A percentile compares a stretch with the other conserved stretches of the same genome.
Evolutionary conservation across 2,797 vertebrate species (phyloP).

Genomic region (Trachops cirrhosus): DNA sequence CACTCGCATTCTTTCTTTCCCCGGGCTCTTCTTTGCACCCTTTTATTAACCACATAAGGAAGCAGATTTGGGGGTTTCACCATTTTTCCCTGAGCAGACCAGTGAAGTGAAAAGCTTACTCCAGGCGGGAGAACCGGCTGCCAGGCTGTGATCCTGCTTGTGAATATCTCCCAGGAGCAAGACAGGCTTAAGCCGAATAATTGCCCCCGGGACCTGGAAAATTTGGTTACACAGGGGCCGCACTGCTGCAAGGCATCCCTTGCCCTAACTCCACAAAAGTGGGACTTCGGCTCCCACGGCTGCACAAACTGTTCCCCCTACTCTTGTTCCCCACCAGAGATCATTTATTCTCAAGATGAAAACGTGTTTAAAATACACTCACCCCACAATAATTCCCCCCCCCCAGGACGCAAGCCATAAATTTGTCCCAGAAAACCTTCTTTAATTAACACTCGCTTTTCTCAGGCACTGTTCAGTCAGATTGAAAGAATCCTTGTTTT

Average conservation of each 20-base stretch:
- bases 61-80: not conserved
- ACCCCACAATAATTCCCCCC: not conserved
- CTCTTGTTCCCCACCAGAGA: not conserved
- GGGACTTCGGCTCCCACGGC: not conserved
- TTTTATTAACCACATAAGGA: not conserved
- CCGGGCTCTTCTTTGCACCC: not conserved
- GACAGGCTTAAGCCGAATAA: not conserved
- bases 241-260: accelerated
- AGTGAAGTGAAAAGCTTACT: not conserved
- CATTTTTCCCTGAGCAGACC: not conserved
- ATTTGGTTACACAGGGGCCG: too few species aligned
- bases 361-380: not conserved
- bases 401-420: not conserved
- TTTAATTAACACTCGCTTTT: not conserved
- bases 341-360: not conserved
- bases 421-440: not conserved
- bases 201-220: not conserved
- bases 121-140: not conserved
- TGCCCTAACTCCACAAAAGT: not conserved
- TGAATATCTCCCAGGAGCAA: accelerated
- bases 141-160: accelerated
- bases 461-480: not conserved
- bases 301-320: not conserved
- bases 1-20: not conserved
- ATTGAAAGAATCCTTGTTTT: not conserved